Conservation (phyloP, 1,140 invertebrate genomes). For the Ylistrum balloti region DNA sequence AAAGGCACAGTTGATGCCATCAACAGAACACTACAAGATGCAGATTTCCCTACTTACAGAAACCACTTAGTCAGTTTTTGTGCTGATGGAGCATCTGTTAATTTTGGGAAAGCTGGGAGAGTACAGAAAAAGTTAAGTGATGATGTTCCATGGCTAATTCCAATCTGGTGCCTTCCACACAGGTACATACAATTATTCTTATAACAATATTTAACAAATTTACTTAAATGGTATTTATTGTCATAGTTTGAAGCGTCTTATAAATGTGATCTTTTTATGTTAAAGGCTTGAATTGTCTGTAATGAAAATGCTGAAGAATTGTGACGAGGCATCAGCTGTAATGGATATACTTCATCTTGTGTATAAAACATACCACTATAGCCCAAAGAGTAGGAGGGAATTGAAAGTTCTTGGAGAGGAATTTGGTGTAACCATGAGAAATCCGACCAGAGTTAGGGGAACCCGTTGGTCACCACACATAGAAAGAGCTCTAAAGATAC, state of each 20-base stretch:
- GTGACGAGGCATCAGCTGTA: not conserved
- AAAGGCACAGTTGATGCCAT: no score
- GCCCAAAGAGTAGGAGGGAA: not conserved
- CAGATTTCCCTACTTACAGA: no score
- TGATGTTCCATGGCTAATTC: not conserved
- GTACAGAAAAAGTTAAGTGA: constrained; percentile 5
- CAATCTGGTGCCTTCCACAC: no score
- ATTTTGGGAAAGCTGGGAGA: not conserved
- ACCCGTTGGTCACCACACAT: constrained; percentile 23
- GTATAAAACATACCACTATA: constrained; percentile 35
- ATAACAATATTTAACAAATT: no score
- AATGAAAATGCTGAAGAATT: constrained; percentile 31
- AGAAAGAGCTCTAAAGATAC: not conserved
- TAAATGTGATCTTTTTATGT: no score
- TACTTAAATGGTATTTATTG: no score
- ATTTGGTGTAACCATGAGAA: not conserved
- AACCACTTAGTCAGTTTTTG: no score
- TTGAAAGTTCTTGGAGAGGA: not conserved
- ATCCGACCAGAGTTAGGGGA: not conserved
- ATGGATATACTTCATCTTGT: constrained; percentile 22
- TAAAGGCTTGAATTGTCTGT: no score
- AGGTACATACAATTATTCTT: no score
- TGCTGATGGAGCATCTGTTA: no score
- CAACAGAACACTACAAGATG: no score
- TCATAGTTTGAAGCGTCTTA: no score